Base-by-base conservation (phyloP, 2,797 vertebrate genomes). In the Pogonophryne albipinna region DNA sequence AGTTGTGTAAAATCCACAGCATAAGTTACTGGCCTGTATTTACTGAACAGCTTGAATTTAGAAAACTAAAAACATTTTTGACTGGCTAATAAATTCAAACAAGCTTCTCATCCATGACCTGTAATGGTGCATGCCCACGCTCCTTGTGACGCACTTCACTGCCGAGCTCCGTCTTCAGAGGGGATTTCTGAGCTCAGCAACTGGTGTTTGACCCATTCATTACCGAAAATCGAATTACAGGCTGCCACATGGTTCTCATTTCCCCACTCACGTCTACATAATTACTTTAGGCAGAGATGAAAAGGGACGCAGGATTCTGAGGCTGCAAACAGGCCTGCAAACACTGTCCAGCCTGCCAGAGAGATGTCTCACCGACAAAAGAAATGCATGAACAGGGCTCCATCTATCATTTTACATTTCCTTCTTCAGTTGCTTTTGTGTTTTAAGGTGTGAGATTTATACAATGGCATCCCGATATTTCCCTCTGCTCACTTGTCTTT, bases 211-310 rank as follows among this genome's bases (percentile, higher is more conserved):
- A 90, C 74, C 87, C 81, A 87, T 91, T 90, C 86, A 91, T 92
- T 91, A 87, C 76, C 83, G 78, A 83, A 90, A 86, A 92, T 89
- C 82, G 84, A 93, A 92, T 93, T 92, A 93, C 80, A 93, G 79
- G 65, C 77, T 82, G 75, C 80, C 88, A 85, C 85, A 76, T 84
- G 88, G 65, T 82, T 23, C 76, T 88, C 72, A 76, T 87, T 87
- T 79, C 74, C 87, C 60, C 84, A 71, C 80, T 80, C 59, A 51
- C 23, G 15, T 75, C 82, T 74, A 52, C 76, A 74, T 80, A 91
- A 91, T 83, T 82, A 76, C 85, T 76, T 84, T 34, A 88, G 50
- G 66, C 46, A 46, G 70, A 77, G 72, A 83, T 79, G 65, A 85
- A 85, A 91, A 47, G 58, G 58, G 55, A 79, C 58, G 66, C 11